These are phyloP conservation scores for Aricia artaxerxes DNA, from an alignment of 2,888 invertebrate genomes.

Conservation along the genomic window DNA sequence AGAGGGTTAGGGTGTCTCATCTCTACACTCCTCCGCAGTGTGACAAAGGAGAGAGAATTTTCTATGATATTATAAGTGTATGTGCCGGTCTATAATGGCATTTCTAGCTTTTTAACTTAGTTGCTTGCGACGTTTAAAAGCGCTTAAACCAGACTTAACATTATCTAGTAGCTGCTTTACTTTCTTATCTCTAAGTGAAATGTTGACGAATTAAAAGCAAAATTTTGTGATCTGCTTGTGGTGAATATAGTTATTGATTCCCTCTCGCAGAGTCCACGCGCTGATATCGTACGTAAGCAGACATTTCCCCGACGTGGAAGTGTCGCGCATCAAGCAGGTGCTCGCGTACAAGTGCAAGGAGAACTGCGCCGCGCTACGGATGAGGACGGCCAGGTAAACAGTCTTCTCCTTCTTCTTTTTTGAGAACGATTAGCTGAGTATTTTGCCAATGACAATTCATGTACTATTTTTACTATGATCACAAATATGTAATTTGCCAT, in stretches of 20 bases:
- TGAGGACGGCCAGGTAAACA: constrained; percentile 85
- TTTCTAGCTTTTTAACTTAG: not conserved
- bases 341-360: constrained; percentile 89
- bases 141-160: no score
- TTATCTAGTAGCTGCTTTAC: no score
- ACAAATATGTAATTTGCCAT: not conserved
- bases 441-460: not conserved
- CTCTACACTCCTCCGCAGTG: no score
- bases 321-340: constrained; percentile 88
- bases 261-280: constrained; percentile 81
- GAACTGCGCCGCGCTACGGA: constrained; percentile 87
- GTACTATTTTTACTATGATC: not conserved
- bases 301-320: constrained; percentile 86
- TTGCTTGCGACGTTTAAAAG: not conserved
- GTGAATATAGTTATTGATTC: not conserved
- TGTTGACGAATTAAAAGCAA: no score
- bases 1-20: no score
- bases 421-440: not conserved
- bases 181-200: no score
- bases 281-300: constrained; percentile 88
- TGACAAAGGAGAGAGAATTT: no score
- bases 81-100: not conserved
- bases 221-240: not conserved
- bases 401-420: not conserved
- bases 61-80: not conserved